These are phyloP conservation scores for Geotrypetes seraphini DNA, from an alignment of 2,797 vertebrate genomes.

Conservation along the genomic window DNA sequence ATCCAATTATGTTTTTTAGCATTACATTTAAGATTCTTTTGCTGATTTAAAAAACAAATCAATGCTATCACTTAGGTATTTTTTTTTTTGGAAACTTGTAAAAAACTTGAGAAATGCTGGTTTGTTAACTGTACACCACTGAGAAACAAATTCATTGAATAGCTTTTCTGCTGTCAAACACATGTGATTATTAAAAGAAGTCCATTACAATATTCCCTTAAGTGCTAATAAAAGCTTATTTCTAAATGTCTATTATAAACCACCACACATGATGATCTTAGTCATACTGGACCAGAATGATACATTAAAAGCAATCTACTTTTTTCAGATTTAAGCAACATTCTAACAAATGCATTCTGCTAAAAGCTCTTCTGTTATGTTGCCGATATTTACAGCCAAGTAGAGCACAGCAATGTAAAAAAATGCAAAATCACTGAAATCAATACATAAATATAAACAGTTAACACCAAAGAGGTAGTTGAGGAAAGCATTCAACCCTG, in stretches of 20 bases:
- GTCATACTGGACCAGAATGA: slow-evolving; percentile 25
- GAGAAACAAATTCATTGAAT: too few relatives aligned
- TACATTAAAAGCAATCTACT: slow-evolving; percentile 17
- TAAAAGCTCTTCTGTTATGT: slow-evolving; percentile 17
- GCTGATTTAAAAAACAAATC: too few relatives aligned
- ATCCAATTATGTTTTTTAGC: too few relatives aligned
- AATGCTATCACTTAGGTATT: too few relatives aligned
- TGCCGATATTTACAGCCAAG: slow-evolving; percentile 14
- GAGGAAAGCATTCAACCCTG: slow-evolving; percentile 25
- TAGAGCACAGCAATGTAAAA: slow-evolving; percentile 14
- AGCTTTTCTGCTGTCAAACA: too few relatives aligned
- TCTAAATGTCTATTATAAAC: too few relatives aligned
- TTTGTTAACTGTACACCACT: too few relatives aligned
- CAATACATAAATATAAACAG: slow-evolving; percentile 18
- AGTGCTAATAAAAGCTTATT: slow-evolving; percentile 21
- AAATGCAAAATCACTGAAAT: slow-evolving; percentile 8
- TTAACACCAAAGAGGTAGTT: slow-evolving; percentile 43
- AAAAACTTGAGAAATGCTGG: too few relatives aligned
- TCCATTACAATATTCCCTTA: too few relatives aligned
- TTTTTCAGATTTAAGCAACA: slow-evolving; percentile 14
- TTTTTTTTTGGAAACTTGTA: too few relatives aligned
- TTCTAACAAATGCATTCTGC: slow-evolving; percentile 18
- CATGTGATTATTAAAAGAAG: too few relatives aligned
- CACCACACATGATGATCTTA: slow-evolving; percentile 13
- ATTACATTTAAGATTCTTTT: too few relatives aligned